Conservation (phyloP, 2,797 vertebrate species). For the Notamacropus eugenii region DNA sequence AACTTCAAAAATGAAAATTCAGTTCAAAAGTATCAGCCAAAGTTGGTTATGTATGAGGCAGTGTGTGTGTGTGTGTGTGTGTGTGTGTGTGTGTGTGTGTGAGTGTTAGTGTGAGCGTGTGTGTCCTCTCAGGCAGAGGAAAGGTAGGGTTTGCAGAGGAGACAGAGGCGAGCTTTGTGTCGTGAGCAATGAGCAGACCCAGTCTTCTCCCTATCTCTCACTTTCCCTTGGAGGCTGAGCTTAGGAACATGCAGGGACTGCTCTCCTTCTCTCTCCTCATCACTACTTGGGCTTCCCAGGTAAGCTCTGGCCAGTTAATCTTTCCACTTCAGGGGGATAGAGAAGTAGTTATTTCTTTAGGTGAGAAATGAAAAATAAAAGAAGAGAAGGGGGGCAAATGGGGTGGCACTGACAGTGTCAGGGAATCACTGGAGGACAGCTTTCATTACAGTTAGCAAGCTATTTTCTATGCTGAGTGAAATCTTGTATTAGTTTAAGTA, state of each 20-base stretch:
- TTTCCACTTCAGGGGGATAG: conserved; percentile 34
- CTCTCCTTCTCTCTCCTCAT: conserved; percentile 88
- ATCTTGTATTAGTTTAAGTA: conserved; percentile 55
- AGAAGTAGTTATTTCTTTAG: conserved; percentile 62
- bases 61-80: conserved; percentile 81
- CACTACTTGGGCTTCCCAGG: conserved; percentile 89
- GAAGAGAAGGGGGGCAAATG: background rate
- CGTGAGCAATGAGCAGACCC: conserved; percentile 69
- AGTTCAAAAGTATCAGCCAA: conserved; percentile 66
- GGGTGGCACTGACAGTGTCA: background rate
- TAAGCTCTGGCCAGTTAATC: conserved; percentile 83
- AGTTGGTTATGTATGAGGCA: conserved; percentile 80
- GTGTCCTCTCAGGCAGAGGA: conserved; percentile 78
- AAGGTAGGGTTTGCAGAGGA: conserved; percentile 89
- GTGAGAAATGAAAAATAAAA: conserved; percentile 42
- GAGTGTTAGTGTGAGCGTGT: conserved; percentile 84
- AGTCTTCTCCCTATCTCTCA: conserved; percentile 81
- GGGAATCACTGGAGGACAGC: conserved; percentile 54
- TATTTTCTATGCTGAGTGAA: conserved; percentile 65
- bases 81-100: conserved; percentile 83
- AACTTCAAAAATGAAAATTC: conserved; percentile 61
- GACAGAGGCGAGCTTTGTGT: conserved; percentile 95
- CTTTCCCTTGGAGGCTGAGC: conserved; percentile 73
- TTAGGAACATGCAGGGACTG: conserved; percentile 88
- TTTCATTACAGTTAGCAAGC: conserved; percentile 55